A percentile compares a stretch with the other conserved stretches of the same genome.
These are phyloP conservation scores for Empidonax alnorum DNA, from an alignment of 2,113 vertebrate species.

Conservation along the genomic window DNA sequence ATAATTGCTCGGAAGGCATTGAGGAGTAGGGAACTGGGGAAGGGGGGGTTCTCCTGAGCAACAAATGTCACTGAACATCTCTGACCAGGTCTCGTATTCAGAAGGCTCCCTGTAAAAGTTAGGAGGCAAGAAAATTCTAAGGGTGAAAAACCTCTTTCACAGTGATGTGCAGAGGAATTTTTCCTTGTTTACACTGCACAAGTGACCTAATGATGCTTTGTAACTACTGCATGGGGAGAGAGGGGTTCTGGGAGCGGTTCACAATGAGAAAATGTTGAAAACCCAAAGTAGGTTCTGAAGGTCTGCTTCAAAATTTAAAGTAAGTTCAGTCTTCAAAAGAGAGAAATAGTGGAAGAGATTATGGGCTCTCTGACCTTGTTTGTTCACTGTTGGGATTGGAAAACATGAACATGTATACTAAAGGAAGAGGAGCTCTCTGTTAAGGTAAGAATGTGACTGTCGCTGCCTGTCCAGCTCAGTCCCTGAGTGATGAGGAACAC, in stretches of 20 bases:
- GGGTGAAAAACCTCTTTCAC: neutral
- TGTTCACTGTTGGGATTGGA: neutral
- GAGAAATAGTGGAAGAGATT: neutral
- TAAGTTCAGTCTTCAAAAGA: neutral
- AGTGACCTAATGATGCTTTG: neutral
- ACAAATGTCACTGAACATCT: accelerated
- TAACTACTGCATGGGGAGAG: neutral
- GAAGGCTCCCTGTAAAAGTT: neutral
- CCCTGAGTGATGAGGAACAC: neutral
- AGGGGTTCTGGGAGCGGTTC: neutral
- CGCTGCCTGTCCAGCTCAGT: neutral
- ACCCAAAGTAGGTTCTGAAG: neutral
- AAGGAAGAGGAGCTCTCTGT: neutral
- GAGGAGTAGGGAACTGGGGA: neutral
- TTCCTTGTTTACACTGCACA: neutral
- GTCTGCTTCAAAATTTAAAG: neutral
- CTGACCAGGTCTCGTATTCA: neutral
- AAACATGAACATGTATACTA: neutral
- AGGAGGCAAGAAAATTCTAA: neutral
- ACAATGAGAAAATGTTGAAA: neutral
- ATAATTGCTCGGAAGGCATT: neutral
- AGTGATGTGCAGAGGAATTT: neutral
- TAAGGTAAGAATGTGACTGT: neutral
- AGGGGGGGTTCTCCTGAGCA: neutral
- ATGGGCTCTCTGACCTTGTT: neutral